Evolutionary conservation across 2,113 vertebrate species (phyloP).

Genomic region (Lampris incognitus): DNA sequence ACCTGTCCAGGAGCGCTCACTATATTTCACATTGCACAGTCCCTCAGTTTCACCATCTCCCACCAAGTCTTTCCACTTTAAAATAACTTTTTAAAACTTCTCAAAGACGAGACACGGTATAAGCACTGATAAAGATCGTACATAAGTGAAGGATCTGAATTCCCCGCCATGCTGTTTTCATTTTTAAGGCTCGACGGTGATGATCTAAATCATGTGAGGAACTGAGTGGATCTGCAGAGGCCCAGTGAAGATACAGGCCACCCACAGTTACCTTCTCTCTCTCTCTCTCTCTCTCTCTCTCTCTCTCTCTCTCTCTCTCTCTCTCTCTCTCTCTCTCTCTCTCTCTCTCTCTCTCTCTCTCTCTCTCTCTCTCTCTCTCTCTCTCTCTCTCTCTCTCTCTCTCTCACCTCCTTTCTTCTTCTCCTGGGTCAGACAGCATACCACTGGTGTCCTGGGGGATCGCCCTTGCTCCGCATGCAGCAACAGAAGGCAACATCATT

Average conservation of each 20-base stretch:
- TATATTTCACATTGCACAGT: conserved; percentile 33
- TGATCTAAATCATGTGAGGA: conserved; percentile 82
- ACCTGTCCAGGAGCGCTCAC: conserved; percentile 48
- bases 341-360: conserved; percentile 19
- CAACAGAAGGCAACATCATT: conserved; percentile 68
- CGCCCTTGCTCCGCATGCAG: conserved; percentile 44
- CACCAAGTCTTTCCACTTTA: conserved; percentile 37
- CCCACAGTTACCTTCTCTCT: conserved; percentile 64
- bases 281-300: background rate
- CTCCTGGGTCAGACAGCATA: conserved; percentile 77
- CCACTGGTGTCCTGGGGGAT: conserved; percentile 68
- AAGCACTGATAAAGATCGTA: conserved; percentile 48
- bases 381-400: conserved; percentile 6
- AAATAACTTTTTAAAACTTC: conserved; percentile 42
- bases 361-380: conserved; percentile 11
- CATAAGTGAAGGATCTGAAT: conserved; percentile 39
- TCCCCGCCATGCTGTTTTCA: conserved; percentile 64
- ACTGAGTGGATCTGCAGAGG: conserved; percentile 68
- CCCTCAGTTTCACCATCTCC: conserved; percentile 36
- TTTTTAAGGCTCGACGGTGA: conserved; percentile 57
- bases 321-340: background rate
- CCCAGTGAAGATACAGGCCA: conserved; percentile 70
- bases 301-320: conserved; percentile 19
- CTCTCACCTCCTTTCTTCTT: conserved; percentile 47
- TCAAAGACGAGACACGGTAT: conserved; percentile 40